phyloP scores from a whole-genome alignment of 2,797 vertebrate genomes.

The Chrysolophus pictus region DNA sequence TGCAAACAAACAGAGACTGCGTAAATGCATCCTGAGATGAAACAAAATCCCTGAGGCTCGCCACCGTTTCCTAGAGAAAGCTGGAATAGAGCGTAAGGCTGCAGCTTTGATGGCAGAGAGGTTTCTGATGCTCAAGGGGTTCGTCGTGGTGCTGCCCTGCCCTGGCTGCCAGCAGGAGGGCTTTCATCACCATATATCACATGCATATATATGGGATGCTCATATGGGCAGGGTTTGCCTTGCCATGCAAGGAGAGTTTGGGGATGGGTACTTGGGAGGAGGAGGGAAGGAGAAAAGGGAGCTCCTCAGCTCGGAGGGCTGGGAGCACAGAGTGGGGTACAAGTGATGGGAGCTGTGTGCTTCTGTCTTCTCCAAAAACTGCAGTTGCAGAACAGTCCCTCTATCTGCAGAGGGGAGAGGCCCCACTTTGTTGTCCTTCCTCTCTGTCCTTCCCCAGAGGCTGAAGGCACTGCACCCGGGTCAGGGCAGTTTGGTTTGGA shows the following conservation, averaged over 20 bases:
- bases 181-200: not conserved
- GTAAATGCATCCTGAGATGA: rapidly evolving
- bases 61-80: not conserved
- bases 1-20: slow-evolving; percentile 1
- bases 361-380: not conserved
- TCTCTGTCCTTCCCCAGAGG: not conserved
- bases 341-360: not conserved
- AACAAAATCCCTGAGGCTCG: not conserved
- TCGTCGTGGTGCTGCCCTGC: not conserved
- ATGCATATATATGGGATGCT: rapidly evolving
- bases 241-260: not conserved
- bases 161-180: not conserved
- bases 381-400: not conserved
- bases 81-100: not conserved
- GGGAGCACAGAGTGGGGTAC: not conserved
- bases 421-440: rapidly evolving
- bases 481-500: not conserved
- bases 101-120: rapidly evolving
- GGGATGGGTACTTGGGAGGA: rapidly evolving
- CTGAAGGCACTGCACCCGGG: not conserved
- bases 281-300: not conserved
- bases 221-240: not conserved
- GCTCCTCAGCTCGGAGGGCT: not conserved
- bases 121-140: not conserved
- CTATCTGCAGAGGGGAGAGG: not conserved